Percentiles rank a stretch among this genome's conserved stretches.
Evolutionary conservation across 2,113 vertebrate genomes (phyloP).

Genomic region (Nycticorax nycticorax): DNA sequence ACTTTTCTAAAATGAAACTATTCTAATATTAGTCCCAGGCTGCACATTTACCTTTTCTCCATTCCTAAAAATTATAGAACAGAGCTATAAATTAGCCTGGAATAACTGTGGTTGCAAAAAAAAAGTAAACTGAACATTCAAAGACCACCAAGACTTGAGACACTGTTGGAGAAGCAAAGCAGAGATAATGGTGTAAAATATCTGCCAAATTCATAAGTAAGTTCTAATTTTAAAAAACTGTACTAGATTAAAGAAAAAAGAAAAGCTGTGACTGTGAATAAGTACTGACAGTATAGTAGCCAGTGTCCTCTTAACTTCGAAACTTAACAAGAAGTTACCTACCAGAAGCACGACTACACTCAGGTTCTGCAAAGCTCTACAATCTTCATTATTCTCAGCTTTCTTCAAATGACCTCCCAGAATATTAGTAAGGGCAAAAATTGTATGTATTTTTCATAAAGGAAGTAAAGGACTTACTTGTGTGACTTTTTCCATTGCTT

Average conservation of each 20-base stretch:
- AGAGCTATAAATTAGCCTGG: background rate
- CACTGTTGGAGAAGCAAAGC: background rate
- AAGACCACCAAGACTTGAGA: background rate
- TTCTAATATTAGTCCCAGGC: background rate
- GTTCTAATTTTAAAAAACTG: background rate
- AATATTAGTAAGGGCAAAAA: background rate
- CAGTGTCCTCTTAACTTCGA: background rate
- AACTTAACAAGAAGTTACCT: background rate
- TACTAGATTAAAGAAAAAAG: background rate
- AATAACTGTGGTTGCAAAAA: background rate
- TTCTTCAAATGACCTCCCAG: background rate
- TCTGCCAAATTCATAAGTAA: background rate
- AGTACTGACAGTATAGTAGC: background rate
- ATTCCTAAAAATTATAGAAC: background rate
- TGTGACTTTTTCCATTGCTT: constrained; percentile 56
- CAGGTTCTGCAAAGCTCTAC: background rate
- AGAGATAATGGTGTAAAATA: background rate
- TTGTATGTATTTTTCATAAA: background rate
- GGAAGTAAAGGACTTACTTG: constrained; percentile 64
- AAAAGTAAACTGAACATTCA: background rate
- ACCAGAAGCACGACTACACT: background rate
- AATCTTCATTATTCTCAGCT: background rate
- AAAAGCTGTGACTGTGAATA: background rate
- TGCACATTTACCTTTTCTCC: background rate
- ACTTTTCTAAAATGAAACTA: background rate